Conservation (phyloP, 2,797 vertebrate species). For the Acrocephalus scirpaceus region DNA sequence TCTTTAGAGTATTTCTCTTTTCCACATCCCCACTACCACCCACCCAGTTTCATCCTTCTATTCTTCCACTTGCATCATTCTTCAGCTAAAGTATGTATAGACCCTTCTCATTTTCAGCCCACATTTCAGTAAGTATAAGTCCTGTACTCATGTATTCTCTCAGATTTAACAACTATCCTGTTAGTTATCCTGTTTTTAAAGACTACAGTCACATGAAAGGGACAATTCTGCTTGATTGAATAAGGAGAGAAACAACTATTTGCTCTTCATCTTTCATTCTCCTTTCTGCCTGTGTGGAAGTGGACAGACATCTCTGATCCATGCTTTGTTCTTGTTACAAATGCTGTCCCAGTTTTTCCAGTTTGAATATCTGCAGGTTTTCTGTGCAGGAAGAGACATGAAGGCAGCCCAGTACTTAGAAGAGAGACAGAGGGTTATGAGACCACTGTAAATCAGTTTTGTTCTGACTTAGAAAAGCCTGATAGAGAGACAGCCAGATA, state of each 20-base stretch:
- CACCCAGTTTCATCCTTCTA: background rate
- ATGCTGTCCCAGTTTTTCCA: background rate
- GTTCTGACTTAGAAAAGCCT: background rate
- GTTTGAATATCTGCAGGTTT: background rate
- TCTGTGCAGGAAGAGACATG: background rate
- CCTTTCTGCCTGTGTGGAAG: background rate
- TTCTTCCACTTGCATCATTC: background rate
- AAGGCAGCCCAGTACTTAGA: background rate
- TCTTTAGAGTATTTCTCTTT: background rate
- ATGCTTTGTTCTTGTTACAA: background rate
- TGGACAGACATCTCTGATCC: background rate
- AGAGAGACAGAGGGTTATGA: background rate
- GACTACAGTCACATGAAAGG: background rate
- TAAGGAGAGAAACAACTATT: background rate
- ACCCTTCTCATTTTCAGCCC: background rate
- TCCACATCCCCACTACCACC: background rate
- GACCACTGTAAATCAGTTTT: background rate
- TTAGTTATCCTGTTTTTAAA: too few relatives aligned
- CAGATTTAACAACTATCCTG: background rate
- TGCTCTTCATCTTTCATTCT: background rate
- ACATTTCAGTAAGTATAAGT: background rate
- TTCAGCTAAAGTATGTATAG: background rate
- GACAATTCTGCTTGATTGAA: background rate
- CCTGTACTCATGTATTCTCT: background rate
- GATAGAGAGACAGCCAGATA: background rate